Percentiles rank a stretch among this genome's conserved stretches.
These are phyloP conservation scores for Cisticola juncidis DNA, from an alignment of 2,113 vertebrate species.

Conservation along the genomic window DNA sequence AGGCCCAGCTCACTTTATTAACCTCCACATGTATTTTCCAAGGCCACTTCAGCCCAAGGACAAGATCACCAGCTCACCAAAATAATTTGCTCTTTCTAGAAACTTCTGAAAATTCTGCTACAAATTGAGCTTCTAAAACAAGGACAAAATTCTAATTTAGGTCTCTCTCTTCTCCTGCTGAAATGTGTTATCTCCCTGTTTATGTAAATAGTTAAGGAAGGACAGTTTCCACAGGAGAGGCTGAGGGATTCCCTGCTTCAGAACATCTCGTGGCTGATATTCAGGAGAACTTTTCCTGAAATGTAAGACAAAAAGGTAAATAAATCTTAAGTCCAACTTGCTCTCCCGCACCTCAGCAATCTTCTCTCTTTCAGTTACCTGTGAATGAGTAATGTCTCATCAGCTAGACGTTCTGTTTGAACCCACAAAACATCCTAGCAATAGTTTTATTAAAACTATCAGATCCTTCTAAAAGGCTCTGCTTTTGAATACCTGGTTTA, in stretches of 20 bases:
- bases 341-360: background rate
- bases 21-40: background rate
- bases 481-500: background rate
- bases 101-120: background rate
- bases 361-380: background rate
- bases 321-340: background rate
- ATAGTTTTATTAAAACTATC: background rate
- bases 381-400: background rate
- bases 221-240: background rate
- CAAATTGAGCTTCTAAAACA: background rate
- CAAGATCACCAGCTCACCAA: background rate
- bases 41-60: background rate
- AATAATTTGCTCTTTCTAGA: background rate
- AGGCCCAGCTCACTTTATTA: background rate
- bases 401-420: background rate
- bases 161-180: background rate
- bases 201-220: background rate
- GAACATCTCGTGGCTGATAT: background rate
- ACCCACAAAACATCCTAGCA: background rate
- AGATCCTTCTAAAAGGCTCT: background rate
- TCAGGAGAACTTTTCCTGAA: background rate
- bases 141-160: background rate
- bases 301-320: background rate
- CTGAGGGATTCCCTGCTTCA: background rate
- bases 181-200: background rate